These are phyloP conservation scores for Leptopterna dolabrata DNA, from an alignment of 2,888 invertebrate species.

Conservation along the genomic window DNA sequence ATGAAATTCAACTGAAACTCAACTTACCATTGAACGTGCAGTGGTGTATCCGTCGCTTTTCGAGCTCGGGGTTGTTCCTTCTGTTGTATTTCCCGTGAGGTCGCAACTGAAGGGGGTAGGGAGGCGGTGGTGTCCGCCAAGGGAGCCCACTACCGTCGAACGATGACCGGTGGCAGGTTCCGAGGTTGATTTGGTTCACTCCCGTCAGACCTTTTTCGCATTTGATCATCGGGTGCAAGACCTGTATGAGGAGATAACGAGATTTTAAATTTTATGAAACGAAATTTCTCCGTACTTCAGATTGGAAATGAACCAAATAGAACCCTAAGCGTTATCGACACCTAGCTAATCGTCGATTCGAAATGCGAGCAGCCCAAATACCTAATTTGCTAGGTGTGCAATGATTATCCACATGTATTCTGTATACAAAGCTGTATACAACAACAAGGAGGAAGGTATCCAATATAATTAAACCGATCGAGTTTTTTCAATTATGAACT, in stretches of 20 bases:
- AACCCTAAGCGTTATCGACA: too few species aligned
- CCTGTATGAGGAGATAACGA: slow-evolving; percentile 45
- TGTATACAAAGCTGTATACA: too few species aligned
- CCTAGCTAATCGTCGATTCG: too few species aligned
- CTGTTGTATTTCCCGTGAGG: slow-evolving; percentile 93
- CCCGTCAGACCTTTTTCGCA: slow-evolving; percentile 57
- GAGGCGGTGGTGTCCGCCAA: slow-evolving; percentile 61
- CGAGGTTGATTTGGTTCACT: slow-evolving; percentile 38
- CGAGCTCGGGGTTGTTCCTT: slow-evolving; percentile 95
- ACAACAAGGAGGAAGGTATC: too few species aligned
- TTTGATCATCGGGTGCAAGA: slow-evolving; percentile 58
- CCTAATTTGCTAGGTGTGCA: too few species aligned
- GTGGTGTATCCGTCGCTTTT: slow-evolving; percentile 94
- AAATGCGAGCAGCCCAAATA: too few species aligned
- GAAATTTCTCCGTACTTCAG: too few species aligned
- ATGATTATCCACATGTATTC: too few species aligned
- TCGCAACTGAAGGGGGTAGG: slow-evolving; percentile 69
- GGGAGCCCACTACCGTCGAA: slow-evolving; percentile 59
- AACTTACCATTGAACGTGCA: slow-evolving; percentile 91
- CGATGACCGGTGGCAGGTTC: slow-evolving; percentile 64
- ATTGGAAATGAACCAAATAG: too few species aligned
- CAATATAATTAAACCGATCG: too few species aligned
- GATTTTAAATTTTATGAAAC: too few species aligned
- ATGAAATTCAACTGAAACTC: not conserved
- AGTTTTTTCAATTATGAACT: too few species aligned